Evolutionary conservation across 2,888 invertebrate species (phyloP).

Genomic region (Caenorhabditis doughertyi): DNA sequence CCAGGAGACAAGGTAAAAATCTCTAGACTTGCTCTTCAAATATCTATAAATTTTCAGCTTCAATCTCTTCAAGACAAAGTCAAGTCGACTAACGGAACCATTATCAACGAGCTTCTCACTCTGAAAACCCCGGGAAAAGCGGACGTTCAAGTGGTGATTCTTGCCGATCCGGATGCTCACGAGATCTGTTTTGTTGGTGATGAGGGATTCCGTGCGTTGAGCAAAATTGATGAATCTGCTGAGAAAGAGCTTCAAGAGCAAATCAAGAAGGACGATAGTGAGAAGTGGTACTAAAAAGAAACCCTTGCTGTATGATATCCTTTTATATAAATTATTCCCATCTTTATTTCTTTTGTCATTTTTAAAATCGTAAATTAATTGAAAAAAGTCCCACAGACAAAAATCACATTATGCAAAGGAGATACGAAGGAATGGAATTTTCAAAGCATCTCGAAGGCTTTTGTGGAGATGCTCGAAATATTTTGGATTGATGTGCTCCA

Average conservation of each 20-base stretch:
- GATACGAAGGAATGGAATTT: too few relatives aligned
- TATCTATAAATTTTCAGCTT: too few relatives aligned
- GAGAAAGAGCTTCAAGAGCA: conserved; percentile 88
- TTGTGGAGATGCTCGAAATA: too few relatives aligned
- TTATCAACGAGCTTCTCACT: conserved; percentile 93
- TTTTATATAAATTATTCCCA: not conserved
- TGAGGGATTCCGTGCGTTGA: conserved; percentile 91
- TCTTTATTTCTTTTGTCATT: too few relatives aligned
- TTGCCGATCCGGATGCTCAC: conserved; percentile 96
- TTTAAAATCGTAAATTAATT: too few relatives aligned
- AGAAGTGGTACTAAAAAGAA: conserved; percentile 68
- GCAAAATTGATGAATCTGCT: conserved; percentile 88
- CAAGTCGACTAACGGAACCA: conserved; percentile 87
- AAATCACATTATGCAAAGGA: too few relatives aligned
- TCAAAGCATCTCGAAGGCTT: too few relatives aligned
- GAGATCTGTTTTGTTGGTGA: conserved; percentile 99
- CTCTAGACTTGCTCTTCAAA: too few relatives aligned
- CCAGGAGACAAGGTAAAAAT: conserved; percentile 85
- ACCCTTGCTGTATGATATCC: not conserved
- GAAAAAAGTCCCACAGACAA: too few relatives aligned
- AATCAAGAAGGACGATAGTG: conserved; percentile 79
- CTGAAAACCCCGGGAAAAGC: conserved; percentile 98
- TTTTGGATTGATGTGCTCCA: too few relatives aligned
- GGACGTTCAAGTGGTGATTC: conserved; percentile 94
- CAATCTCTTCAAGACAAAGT: conserved; percentile 89